These are phyloP conservation scores for Leptinotarsa tumamoca DNA, from an alignment of 2,888 invertebrate species.

Conservation along the genomic window DNA sequence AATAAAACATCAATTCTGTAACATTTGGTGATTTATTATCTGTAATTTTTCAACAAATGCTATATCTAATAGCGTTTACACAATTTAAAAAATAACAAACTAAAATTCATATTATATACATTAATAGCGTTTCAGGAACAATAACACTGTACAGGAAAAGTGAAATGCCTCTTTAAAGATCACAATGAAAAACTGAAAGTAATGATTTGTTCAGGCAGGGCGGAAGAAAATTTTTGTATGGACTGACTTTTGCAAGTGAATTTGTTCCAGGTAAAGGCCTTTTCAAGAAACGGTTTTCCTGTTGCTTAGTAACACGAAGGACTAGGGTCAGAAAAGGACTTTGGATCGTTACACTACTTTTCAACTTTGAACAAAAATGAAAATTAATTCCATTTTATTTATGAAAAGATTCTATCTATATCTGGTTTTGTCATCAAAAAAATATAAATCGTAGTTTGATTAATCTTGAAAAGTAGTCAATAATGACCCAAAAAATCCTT, in stretches of 20 bases:
- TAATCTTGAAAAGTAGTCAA: not conserved
- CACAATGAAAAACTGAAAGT: slow-evolving; percentile 34
- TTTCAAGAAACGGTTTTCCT: not conserved
- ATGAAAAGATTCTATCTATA: not conserved
- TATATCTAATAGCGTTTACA: slow-evolving; percentile 56
- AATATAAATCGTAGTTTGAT: not conserved
- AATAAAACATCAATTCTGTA: slow-evolving; percentile 39
- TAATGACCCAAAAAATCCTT: slow-evolving; percentile 1
- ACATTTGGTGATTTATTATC: slow-evolving; percentile 54
- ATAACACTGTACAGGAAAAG: slow-evolving; percentile 55
- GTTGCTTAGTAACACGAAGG: not conserved
- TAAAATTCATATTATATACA: slow-evolving; percentile 52
- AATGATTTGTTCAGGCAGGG: slow-evolving; percentile 16
- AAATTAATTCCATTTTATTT: too few species aligned
- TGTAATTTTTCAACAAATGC: slow-evolving; percentile 54
- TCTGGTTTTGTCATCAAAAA: not conserved
- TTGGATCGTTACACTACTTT: too few species aligned
- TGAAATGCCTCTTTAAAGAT: slow-evolving; percentile 50
- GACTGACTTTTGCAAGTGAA: slow-evolving; percentile 5
- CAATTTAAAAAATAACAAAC: slow-evolving; percentile 55
- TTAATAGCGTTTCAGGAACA: slow-evolving; percentile 50
- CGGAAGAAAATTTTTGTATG: slow-evolving; percentile 12
- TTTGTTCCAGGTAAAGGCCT: not conserved
- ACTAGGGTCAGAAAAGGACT: not conserved
- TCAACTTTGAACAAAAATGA: not conserved